Evolutionary conservation across 2,888 invertebrate species (phyloP).

Genomic region (Chloromyia formosa): DNA sequence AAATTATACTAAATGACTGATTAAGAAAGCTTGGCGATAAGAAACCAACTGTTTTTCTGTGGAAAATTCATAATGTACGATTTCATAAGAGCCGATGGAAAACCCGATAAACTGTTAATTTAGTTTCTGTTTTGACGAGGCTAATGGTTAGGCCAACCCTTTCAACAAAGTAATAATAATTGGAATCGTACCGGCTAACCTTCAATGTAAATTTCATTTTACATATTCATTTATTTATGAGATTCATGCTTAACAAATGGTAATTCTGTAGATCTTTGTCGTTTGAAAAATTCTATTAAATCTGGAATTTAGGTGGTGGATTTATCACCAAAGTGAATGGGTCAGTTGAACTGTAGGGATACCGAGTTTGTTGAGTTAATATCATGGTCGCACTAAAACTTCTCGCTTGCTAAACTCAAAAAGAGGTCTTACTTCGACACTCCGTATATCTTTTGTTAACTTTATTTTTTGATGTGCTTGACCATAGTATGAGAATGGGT

Average conservation of each 20-base stretch:
- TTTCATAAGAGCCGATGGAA: neutral
- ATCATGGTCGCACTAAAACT: no score
- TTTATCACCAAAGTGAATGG: no score
- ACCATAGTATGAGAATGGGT: no score
- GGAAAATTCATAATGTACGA: neutral
- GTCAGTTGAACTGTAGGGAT: no score
- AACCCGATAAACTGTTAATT: neutral
- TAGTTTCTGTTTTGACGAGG: neutral
- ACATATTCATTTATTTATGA: neutral
- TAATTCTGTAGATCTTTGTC: no score
- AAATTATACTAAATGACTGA: conserved; percentile 40
- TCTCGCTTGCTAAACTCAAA: no score
- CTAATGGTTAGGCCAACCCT: neutral
- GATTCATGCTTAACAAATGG: neutral
- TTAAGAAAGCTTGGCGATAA: conserved; percentile 18
- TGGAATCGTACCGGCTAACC: neutral
- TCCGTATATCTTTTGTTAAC: no score
- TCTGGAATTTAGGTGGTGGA: no score
- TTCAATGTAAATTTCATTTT: neutral
- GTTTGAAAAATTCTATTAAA: no score
- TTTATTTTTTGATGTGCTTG: no score
- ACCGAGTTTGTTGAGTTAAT: no score
- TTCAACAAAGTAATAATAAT: neutral
- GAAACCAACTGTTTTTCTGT: neutral
- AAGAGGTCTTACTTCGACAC: no score